These are phyloP conservation scores for Anguilla rostrata DNA, from an alignment of 2,113 vertebrate species.

Conservation along the genomic window DNA sequence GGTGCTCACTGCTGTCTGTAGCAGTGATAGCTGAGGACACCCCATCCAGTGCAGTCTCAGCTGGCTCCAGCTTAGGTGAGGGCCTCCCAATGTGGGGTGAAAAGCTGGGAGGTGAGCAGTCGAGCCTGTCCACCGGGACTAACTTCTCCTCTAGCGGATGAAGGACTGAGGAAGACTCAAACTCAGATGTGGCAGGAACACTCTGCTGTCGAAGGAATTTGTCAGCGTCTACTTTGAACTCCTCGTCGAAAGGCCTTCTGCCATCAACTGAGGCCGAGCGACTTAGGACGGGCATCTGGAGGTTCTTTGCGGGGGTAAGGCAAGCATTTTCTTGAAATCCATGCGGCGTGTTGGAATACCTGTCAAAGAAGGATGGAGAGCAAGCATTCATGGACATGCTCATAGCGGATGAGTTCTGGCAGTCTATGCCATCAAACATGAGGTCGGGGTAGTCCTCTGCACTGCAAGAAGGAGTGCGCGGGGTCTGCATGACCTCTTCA, in stretches of 20 bases:
- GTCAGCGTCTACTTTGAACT: conserved; percentile 81
- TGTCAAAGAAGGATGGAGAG: conserved; percentile 90
- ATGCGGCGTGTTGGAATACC: conserved; percentile 75
- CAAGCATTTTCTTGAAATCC: conserved; percentile 81
- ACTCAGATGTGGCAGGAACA: conserved; percentile 70
- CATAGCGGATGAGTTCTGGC: conserved; percentile 85
- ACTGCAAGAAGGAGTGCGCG: conserved; percentile 91
- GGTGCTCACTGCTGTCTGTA: conserved; percentile 66
- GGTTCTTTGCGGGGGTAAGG: conserved; percentile 83
- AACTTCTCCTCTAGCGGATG: conserved; percentile 83
- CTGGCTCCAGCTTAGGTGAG: conserved; percentile 80
- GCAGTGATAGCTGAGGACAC: conserved; percentile 50
- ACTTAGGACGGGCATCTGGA: conserved; percentile 81
- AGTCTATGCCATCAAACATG: conserved; percentile 85
- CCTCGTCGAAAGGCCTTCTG: conserved; percentile 83
- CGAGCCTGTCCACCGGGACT: conserved; percentile 71
- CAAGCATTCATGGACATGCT: conserved; percentile 90
- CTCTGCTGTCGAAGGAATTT: conserved; percentile 88
- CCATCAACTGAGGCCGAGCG: conserved; percentile 85
- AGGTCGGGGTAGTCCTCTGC: conserved; percentile 92
- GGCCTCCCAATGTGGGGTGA: conserved; percentile 80
- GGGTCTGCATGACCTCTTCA: conserved; percentile 96
- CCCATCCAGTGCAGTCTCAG: conserved; percentile 64
- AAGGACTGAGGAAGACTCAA: conserved; percentile 72
- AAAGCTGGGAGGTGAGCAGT: conserved; percentile 82